A percentile compares a stretch with the other conserved stretches of the same genome.
These are phyloP conservation scores for Zosterops pallidus DNA, from an alignment of 2,113 vertebrate genomes.

Conservation along the genomic window DNA sequence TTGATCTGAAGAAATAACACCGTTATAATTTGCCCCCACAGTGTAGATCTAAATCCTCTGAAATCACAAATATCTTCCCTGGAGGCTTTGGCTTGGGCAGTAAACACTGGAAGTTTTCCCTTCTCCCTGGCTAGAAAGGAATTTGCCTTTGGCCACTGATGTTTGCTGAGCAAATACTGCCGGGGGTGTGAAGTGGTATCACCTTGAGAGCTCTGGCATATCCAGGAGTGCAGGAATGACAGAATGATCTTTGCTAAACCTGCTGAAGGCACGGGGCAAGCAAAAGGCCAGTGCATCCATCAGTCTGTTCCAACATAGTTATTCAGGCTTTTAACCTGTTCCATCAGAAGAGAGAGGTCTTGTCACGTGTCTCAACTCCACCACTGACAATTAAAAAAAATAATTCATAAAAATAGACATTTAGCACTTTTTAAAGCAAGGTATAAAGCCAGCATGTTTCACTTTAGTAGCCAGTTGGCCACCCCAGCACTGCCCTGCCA, in stretches of 20 bases:
- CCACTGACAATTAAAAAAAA: neutral
- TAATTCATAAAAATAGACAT: neutral
- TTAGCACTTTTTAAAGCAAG: neutral
- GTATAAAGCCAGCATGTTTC: neutral
- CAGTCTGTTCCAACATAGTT: neutral
- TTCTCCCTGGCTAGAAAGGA: neutral
- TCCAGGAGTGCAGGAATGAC: neutral
- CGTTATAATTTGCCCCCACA: neutral
- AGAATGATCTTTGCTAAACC: constrained; percentile 39
- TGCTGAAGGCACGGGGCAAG: neutral
- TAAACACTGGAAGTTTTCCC: neutral
- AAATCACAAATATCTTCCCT: neutral
- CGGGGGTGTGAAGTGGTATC: neutral
- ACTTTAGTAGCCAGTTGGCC: neutral
- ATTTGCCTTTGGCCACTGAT: neutral
- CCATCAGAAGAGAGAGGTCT: neutral
- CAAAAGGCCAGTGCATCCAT: neutral
- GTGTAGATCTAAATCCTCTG: neutral
- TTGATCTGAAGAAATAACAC: neutral
- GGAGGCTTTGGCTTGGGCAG: neutral
- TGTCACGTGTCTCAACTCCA: neutral
- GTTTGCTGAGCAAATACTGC: constrained; percentile 25
- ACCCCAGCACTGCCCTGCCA: neutral
- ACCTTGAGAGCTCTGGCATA: neutral
- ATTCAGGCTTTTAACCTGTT: constrained; percentile 5